These are phyloP conservation scores for Podarcis siculus DNA, from an alignment of 2,797 vertebrate genomes.

Conservation along the genomic window DNA sequence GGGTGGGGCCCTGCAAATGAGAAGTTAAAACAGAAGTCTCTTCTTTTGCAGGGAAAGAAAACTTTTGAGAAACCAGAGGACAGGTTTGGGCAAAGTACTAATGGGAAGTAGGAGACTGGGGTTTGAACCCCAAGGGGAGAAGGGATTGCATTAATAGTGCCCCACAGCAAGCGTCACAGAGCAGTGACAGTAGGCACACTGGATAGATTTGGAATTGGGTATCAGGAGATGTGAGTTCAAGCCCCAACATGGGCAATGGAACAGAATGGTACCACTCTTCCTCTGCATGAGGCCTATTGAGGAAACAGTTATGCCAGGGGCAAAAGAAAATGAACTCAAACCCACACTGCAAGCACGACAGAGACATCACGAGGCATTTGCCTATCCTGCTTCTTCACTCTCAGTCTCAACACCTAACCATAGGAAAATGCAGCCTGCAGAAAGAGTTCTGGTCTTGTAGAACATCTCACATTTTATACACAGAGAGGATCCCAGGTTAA, in stretches of 20 bases:
- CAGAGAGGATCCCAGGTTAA: neutral
- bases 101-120: too few relatives aligned
- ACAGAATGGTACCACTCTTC: neutral
- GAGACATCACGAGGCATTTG: too few relatives aligned
- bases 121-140: too few relatives aligned
- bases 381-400: neutral
- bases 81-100: neutral
- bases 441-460: neutral
- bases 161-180: neutral
- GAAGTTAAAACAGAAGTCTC: neutral
- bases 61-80: neutral
- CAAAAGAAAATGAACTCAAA: neutral
- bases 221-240: neutral
- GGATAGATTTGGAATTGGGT: neutral
- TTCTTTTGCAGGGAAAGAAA: neutral
- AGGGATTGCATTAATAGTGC: too few relatives aligned
- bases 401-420: neutral
- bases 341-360: neutral
- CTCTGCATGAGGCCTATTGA: neutral
- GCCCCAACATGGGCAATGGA: neutral
- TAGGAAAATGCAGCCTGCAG: neutral
- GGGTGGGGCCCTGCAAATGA: neutral
- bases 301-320: neutral
- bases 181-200: neutral
- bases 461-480: neutral